Base-by-base conservation (phyloP, 2,888 invertebrate genomes). In the Oxytorus armatus region DNA sequence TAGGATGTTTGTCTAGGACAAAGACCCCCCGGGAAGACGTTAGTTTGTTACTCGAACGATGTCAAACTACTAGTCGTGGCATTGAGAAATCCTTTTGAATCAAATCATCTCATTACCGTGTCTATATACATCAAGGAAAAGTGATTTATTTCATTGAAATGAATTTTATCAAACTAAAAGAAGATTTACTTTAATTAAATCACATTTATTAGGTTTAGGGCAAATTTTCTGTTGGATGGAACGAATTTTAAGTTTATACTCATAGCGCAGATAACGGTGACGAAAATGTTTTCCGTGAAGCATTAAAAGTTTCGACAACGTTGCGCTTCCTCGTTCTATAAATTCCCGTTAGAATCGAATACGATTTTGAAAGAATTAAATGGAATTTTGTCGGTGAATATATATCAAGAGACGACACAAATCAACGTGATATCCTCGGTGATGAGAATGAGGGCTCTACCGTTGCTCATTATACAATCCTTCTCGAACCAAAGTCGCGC, bases 1-100 rank as follows among this genome's bases (percentile, higher is more conserved):
- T 89, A 86, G 87, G 81, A 82, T 77, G 82, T 82, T 81, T 83
- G 69, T 55, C 70, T 70, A 70, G 70, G 47, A 23, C 57, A 21
- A 57, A 29, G 36, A 59, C 70, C 70, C 70, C 70, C 57, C 70
- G 59, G 33, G 57, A 36, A 70, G 57, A 57, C 1, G 10, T 0
- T 4, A 3, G 5, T 8, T 10, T 21, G 21, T 21, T 33, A 25
- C 11, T 29, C 29, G 23, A 3, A 57, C 7, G 8, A 57, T 36
- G n/a, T 33, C 11, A 18, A 23, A 53, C 25, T 25, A 68, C 23
- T 36, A 49, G 49, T 21, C 16, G 8, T 42, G 8, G 5, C 47
- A 57, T 4, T 55, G 29, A 16, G 3, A 18, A 23, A 53, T 18
- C 44, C 70, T 65, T 66, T 36, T 8, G 33, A 61, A 73, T 68